Evolutionary conservation across 2,113 vertebrate genomes (phyloP).

Genomic region (Phalacrocorax aristotelis): DNA sequence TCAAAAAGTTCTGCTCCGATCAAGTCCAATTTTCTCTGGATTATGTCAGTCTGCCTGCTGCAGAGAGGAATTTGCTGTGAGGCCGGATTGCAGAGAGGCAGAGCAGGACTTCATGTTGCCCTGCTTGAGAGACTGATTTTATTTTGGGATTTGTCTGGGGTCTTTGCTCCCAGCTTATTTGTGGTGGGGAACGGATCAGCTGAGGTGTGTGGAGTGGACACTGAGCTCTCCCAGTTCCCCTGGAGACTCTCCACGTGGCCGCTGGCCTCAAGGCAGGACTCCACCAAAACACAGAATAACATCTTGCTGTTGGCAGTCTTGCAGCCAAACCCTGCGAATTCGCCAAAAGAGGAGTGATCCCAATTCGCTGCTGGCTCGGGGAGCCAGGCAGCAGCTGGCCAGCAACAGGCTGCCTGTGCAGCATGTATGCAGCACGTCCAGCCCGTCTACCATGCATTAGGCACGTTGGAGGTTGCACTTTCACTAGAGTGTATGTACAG

Average conservation of each 20-base stretch:
- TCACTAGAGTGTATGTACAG: background rate
- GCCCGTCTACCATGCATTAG: background rate
- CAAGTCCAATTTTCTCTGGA: background rate
- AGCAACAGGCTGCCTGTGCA: too few relatives aligned
- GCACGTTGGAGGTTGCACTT: background rate
- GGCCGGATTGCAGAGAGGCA: background rate
- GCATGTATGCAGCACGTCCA: background rate
- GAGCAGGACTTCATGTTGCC: background rate
- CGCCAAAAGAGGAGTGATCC: rapidly evolving
- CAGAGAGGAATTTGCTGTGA: background rate
- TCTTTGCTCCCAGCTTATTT: background rate
- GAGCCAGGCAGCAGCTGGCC: background rate
- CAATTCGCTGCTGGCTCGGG: too few relatives aligned
- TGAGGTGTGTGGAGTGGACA: background rate
- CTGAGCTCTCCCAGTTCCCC: background rate
- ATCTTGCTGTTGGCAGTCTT: background rate
- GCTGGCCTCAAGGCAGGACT: background rate
- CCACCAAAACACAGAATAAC: background rate
- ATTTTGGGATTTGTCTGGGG: rapidly evolving
- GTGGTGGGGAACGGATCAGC: too few relatives aligned
- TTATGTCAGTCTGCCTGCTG: background rate
- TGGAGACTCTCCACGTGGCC: background rate
- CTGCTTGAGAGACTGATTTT: background rate
- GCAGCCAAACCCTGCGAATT: background rate
- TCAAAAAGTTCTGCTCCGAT: background rate